Evolutionary conservation across 2,888 invertebrate genomes (phyloP).

Genomic region (Drosophila picticornis): DNA sequence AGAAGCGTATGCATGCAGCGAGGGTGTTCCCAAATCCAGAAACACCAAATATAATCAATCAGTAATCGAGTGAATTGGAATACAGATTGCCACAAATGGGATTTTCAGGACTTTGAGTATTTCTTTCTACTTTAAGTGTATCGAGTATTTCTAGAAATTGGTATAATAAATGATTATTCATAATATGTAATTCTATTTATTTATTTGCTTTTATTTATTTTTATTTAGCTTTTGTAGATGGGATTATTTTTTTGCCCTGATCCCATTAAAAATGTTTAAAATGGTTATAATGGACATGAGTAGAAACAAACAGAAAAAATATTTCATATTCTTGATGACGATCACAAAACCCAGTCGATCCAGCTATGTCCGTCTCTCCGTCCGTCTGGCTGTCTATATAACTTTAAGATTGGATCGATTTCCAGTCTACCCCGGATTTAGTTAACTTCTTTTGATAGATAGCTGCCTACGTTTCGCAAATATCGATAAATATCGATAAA

Average conservation of each 20-base stretch:
- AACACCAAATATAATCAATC: neutral
- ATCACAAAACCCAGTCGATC: neutral
- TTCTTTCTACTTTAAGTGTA: too few species aligned
- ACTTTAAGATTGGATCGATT: neutral
- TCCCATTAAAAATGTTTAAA: too few species aligned
- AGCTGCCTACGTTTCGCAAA: neutral
- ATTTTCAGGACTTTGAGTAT: neutral
- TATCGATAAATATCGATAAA: neutral
- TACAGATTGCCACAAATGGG: neutral
- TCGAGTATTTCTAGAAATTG: too few species aligned
- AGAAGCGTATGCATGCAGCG: neutral
- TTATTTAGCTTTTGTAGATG: neutral
- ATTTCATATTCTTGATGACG: neutral
- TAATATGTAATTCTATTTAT: too few species aligned
- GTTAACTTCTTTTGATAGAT: neutral
- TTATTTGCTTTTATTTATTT: too few species aligned
- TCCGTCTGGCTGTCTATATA: neutral
- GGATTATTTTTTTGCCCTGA: too few species aligned
- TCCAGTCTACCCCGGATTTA: neutral
- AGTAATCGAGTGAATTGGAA: neutral
- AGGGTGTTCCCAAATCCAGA: constrained; percentile 18
- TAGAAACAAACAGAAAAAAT: neutral
- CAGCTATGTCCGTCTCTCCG: too few species aligned
- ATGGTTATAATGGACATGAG: too few species aligned
- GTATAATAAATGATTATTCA: too few species aligned